These are phyloP conservation scores for Cephus nigrinus DNA, from an alignment of 2,888 invertebrate species.

Conservation along the genomic window DNA sequence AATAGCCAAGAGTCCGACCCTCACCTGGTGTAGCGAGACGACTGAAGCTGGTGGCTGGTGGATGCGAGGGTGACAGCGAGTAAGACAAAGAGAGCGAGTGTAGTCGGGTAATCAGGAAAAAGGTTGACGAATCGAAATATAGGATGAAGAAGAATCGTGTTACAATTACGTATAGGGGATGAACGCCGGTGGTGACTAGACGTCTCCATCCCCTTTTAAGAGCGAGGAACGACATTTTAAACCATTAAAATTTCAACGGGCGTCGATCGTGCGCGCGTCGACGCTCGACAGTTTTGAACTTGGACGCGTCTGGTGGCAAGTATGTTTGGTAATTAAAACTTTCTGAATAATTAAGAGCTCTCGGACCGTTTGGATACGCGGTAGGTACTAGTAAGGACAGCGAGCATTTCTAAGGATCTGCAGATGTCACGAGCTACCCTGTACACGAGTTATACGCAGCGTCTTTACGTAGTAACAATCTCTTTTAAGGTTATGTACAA, in stretches of 20 bases:
- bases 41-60: background rate
- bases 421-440: background rate
- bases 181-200: background rate
- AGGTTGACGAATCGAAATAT: background rate
- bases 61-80: background rate
- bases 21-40: background rate
- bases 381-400: background rate
- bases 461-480: background rate
- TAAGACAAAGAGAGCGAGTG: background rate
- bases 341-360: conserved; percentile 29
- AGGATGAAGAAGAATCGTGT: background rate
- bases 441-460: background rate
- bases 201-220: background rate
- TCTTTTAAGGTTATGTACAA: background rate
- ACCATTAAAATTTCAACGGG: background rate
- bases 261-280: background rate
- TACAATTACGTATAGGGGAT: background rate
- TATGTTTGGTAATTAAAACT: conserved; percentile 32
- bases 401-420: background rate
- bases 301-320: conserved; percentile 6
- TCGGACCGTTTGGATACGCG: conserved; percentile 17
- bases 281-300: background rate
- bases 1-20: background rate
- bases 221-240: conserved; percentile 15
- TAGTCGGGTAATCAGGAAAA: background rate